A percentile compares a stretch with the other conserved stretches of the same genome.
Conservation (phyloP, 2,113 vertebrate genomes). For the Pantherophis guttatus region DNA sequence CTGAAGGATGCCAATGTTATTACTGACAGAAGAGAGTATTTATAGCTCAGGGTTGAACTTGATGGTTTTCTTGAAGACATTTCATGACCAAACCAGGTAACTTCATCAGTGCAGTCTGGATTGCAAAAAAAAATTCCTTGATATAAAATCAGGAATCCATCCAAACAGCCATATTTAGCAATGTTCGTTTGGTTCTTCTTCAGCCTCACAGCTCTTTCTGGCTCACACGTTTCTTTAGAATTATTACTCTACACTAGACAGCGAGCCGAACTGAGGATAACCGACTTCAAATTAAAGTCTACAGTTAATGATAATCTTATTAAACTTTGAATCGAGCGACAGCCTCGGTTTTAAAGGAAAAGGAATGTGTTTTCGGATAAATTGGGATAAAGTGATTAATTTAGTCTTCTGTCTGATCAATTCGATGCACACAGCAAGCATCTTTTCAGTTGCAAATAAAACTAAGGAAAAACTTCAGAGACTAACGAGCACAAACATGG, state of each 20-base stretch:
- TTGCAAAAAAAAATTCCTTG: background rate
- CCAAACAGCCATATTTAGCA: background rate
- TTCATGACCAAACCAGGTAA: background rate
- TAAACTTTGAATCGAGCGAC: background rate
- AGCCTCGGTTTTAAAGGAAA: background rate
- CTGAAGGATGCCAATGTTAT: no score
- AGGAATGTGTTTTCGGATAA: background rate
- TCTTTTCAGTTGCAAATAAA: background rate
- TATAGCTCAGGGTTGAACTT: background rate
- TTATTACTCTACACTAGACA: background rate
- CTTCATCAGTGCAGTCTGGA: background rate
- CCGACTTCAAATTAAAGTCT: background rate
- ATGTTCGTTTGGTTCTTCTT: background rate
- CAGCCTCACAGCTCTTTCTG: background rate
- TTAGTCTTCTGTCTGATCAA: background rate
- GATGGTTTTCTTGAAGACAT: background rate
- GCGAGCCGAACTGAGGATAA: no score
- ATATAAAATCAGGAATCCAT: background rate
- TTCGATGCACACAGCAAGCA: background rate
- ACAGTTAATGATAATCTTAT: background rate
- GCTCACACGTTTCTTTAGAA: background rate
- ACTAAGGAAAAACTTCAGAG: background rate
- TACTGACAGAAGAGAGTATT: fast-evolving
- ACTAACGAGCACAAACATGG: background rate
- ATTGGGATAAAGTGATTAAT: background rate